A percentile compares a stretch with the other conserved stretches of the same genome.
phyloP scores from a whole-genome alignment of 2,113 vertebrate genomes.

The Myrmecophaga tridactyla region DNA sequence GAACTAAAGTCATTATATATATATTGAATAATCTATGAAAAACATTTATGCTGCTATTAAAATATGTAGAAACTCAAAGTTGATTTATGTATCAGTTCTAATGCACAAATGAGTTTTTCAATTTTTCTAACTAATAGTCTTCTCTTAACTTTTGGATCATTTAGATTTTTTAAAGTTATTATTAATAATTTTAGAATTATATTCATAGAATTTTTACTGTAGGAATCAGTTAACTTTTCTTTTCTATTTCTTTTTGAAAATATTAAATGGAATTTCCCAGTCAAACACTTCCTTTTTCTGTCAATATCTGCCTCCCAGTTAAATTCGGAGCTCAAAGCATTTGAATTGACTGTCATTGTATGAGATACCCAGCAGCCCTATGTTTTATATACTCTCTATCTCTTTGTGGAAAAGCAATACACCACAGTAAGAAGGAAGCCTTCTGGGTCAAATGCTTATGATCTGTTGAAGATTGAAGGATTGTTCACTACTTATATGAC shows the following conservation, averaged over 20 bases:
- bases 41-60: not conserved
- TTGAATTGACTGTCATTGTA: not conserved
- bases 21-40: not conserved
- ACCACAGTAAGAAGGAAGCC: not conserved
- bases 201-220: not conserved
- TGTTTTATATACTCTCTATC: not conserved
- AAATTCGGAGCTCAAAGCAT: constrained; percentile 14
- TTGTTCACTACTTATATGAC: not conserved
- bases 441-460: not conserved
- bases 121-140: not conserved
- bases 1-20: not conserved
- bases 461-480: not conserved
- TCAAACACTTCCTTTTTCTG: not conserved
- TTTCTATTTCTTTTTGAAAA: not conserved
- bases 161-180: too few species aligned
- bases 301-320: not conserved
- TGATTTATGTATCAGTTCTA: not conserved
- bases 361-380: not conserved
- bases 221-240: not conserved
- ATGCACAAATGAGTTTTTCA: not conserved
- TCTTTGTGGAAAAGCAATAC: not conserved
- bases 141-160: not conserved
- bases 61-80: not conserved
- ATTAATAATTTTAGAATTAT: too few species aligned
- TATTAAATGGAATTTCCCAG: not conserved